Evolutionary conservation across 2,888 invertebrate species (phyloP).

Genomic region (Chouioia cunea): DNA sequence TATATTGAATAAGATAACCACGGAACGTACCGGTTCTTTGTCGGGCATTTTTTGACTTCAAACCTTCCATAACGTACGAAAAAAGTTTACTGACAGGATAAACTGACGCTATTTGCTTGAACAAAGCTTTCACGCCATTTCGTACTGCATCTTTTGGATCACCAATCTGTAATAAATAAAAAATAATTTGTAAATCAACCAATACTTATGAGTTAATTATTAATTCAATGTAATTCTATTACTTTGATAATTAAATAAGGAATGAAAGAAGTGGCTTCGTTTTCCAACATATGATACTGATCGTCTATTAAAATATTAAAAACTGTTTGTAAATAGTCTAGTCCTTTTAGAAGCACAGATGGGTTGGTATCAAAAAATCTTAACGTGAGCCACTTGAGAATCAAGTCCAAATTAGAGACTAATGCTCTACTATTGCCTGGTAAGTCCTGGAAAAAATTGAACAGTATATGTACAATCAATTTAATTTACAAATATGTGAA

Average conservation of each 20-base stretch:
- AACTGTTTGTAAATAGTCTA: constrained; percentile 89
- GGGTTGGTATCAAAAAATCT: constrained; percentile 99
- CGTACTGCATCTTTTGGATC: constrained; percentile 97
- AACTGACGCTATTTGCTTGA: constrained; percentile 86
- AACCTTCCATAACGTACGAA: constrained; percentile 91
- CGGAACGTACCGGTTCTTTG: constrained; percentile 82
- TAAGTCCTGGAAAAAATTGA: constrained; percentile 72
- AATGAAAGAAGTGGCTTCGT: constrained; percentile 92
- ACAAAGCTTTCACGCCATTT: constrained; percentile 86
- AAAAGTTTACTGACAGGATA: constrained; percentile 93
- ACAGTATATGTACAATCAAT: background rate
- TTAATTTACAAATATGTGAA: too few relatives aligned
- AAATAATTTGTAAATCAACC: background rate
- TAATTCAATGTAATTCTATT: constrained; percentile 48
- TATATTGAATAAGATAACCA: constrained; percentile 1
- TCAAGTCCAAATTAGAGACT: constrained; percentile 91
- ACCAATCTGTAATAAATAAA: constrained; percentile 76
- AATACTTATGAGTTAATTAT: constrained; percentile 16
- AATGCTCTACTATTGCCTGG: constrained; percentile 83
- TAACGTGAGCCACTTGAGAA: constrained; percentile 96
- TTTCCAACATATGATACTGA: constrained; percentile 89
- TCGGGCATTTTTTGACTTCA: constrained; percentile 96
- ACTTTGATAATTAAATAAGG: constrained; percentile 96
- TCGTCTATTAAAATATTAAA: constrained; percentile 85
- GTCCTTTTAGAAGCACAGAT: constrained; percentile 93